A percentile compares a stretch with the other conserved stretches of the same genome.
Evolutionary conservation across 2,888 invertebrate species (phyloP).

Genomic region (Campoplex capitator): DNA sequence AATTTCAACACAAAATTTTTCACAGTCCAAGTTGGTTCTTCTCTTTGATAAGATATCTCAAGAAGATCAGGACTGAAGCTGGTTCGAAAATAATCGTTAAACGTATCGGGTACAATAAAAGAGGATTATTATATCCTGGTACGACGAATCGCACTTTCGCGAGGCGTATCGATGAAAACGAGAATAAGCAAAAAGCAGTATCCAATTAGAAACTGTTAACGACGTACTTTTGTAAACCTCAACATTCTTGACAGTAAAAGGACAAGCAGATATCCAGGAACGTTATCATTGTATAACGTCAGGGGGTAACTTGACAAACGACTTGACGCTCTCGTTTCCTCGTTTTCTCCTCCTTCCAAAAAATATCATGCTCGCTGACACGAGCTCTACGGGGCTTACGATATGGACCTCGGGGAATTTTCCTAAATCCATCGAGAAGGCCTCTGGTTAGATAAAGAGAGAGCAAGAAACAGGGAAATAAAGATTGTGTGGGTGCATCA

Average conservation of each 20-base stretch:
- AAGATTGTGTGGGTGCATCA: conserved; percentile 2
- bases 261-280: conserved; percentile 7
- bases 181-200: conserved; percentile 18
- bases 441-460: neutral
- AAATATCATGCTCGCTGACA: conserved; percentile 40
- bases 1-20: too few species aligned
- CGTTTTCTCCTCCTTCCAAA: conserved; percentile 36
- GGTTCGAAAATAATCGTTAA: conserved; percentile 13
- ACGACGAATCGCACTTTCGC: neutral
- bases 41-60: conserved; percentile 13
- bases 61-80: neutral
- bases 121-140: neutral
- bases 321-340: conserved; percentile 46
- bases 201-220: conserved; percentile 58
- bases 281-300: conserved; percentile 33
- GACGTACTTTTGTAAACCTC: conserved; percentile 31
- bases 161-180: conserved; percentile 6
- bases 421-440: neutral
- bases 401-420: conserved; percentile 54
- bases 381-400: conserved; percentile 13
- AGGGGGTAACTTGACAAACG: conserved; percentile 58
- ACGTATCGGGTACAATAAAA: neutral
- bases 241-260: neutral
- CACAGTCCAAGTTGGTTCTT: neutral
- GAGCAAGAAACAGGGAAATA: neutral